Evolutionary conservation across 2,113 vertebrate species (phyloP), one percentile per base, ranked within the genome.

Genomic region (Anolis sagrei): DNA sequence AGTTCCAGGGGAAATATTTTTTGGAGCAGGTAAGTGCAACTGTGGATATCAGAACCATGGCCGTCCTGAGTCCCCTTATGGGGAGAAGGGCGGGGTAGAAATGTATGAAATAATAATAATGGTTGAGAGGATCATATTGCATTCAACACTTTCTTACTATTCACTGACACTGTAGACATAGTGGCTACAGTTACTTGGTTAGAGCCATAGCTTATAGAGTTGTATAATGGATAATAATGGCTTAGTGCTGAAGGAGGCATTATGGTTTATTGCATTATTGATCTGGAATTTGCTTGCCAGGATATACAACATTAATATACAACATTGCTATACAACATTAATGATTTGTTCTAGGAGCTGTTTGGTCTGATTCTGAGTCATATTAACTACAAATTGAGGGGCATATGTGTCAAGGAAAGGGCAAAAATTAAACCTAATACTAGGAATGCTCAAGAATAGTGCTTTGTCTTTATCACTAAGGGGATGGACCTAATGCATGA

Each of bases 241-340:
- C 39, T 93, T 89, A 88, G 82, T 92, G 83, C 91, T 84, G 87
- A 93, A 95, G 80, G 25, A 83, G 13, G 32, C 74, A 32, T 91
- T 84, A 82, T 13, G 81, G 72, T 90, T 92, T 87, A 87, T 92
- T 91, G 70, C 86, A 36, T 86, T 93, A 87, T 82, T 90, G 89
- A 89, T 89, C 87, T 94, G 76, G 81, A 87, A 80, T 72, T 92
- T 82, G 11, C 27, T 62, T 87, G 51, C 62, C 70, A 75, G 29
- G 34, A 29, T 64, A 79, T 64, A 5, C 64, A 44, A 44, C 39
- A 44, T 44, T 44, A 44, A 44, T 44, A 44, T 44, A 44, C 39
- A 44, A 44, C 39, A 21, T 91, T 91, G 21, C 73, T 89, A 23
- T 29, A 25, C 16, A 18, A 84, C 79, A 49, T 77, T 90, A 84